These are phyloP conservation scores for Salminus brasiliensis DNA, from an alignment of 2,113 vertebrate genomes.

Conservation along the genomic window DNA sequence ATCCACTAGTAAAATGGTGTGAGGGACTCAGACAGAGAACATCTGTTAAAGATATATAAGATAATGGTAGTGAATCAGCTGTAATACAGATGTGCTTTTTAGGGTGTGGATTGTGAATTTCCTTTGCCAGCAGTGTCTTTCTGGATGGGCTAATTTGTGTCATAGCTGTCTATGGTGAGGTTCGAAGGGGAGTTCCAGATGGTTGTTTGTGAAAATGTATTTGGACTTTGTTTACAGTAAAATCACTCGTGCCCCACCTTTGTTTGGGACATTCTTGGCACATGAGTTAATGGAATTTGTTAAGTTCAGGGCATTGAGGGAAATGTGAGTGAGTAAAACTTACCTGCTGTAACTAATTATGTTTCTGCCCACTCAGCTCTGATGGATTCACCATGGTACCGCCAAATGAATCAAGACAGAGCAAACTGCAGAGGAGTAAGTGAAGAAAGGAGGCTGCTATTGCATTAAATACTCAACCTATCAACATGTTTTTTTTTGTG, in stretches of 20 bases:
- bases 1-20: neutral
- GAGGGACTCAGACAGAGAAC: slow-evolving; percentile 5
- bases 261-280: slow-evolving; percentile 48
- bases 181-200: slow-evolving; percentile 44
- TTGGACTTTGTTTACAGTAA: slow-evolving; percentile 36
- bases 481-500: slow-evolving; percentile 17
- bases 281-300: slow-evolving; percentile 11
- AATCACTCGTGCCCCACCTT: slow-evolving; percentile 41
- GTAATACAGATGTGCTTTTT: slow-evolving; percentile 15
- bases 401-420: slow-evolving; percentile 76
- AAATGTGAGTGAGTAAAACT: slow-evolving; percentile 27
- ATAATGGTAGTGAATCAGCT: slow-evolving; percentile 4
- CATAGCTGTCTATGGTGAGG: slow-evolving; percentile 25
- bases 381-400: slow-evolving; percentile 71
- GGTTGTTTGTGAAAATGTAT: slow-evolving; percentile 40
- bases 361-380: slow-evolving; percentile 69
- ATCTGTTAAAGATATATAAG: neutral
- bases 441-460: slow-evolving; percentile 37
- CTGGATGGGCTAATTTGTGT: slow-evolving; percentile 8
- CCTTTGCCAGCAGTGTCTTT: slow-evolving; percentile 11
- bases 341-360: slow-evolving; percentile 29
- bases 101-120: slow-evolving; percentile 4
- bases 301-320: slow-evolving; percentile 13
- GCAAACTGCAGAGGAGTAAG: slow-evolving; percentile 75
- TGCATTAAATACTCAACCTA: slow-evolving; percentile 1